Conservation (phyloP, 1,140 invertebrate species). For the Drosophila guanche region DNA sequence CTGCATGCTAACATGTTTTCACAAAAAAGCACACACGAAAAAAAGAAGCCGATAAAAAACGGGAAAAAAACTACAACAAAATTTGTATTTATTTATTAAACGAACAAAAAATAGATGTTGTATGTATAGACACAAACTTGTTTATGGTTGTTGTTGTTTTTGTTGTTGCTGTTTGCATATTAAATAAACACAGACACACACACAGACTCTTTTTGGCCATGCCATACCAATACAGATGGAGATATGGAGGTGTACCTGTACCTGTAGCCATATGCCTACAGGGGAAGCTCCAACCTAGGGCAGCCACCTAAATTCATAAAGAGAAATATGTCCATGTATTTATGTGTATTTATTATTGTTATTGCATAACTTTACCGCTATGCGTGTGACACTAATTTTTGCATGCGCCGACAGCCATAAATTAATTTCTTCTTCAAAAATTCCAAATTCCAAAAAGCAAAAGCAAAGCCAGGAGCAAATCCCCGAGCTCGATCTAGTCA, state of each 20-base stretch:
- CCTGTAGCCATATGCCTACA: conserved; percentile 33
- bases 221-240: conserved; percentile 21
- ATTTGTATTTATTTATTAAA: conserved; percentile 76
- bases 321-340: not conserved
- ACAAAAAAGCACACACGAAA: conserved; percentile 25
- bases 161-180: conserved; percentile 47
- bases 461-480: conserved; percentile 12
- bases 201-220: conserved; percentile 32
- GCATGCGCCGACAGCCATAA: conserved; percentile 57
- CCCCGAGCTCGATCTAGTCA: conserved; percentile 45
- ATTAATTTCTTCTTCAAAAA: conserved; percentile 60
- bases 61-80: conserved; percentile 40
- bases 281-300: conserved; percentile 38
- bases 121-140: conserved; percentile 54
- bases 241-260: conserved; percentile 3
- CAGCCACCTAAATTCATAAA: conserved; percentile 57
- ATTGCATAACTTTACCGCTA: conserved; percentile 75
- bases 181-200: conserved; percentile 45
- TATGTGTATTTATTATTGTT: conserved; percentile 8
- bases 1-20: conserved; percentile 76
- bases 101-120: conserved; percentile 48
- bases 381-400: conserved; percentile 80
- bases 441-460: not conserved
- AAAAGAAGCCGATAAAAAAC: conserved; percentile 22
- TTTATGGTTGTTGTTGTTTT: conserved; percentile 50